These are phyloP conservation scores for Xiphophorus birchmanni DNA, from an alignment of 2,797 vertebrate species.

Conservation along the genomic window DNA sequence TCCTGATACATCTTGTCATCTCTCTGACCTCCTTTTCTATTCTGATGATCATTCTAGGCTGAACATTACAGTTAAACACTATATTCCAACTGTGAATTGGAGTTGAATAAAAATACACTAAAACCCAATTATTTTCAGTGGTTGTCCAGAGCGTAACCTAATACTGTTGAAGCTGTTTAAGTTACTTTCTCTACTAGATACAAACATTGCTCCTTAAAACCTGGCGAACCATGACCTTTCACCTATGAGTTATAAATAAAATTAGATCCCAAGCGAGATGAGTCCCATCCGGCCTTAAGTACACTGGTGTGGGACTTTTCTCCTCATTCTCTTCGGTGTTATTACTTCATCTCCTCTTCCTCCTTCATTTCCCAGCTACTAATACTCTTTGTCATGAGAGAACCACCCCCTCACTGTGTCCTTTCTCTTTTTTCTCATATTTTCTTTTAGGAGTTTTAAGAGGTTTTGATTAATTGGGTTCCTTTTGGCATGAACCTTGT, in stretches of 20 bases:
- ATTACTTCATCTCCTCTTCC: constrained; percentile 65
- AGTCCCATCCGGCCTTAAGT: constrained; percentile 90
- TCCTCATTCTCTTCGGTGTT: constrained; percentile 69
- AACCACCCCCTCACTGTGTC: constrained; percentile 48
- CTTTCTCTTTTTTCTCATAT: constrained; percentile 54
- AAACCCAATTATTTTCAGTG: background rate
- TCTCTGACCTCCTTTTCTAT: background rate
- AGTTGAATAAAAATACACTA: constrained; percentile 4
- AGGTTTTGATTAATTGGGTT: constrained; percentile 78
- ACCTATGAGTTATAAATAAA: constrained; percentile 86
- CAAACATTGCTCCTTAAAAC: constrained; percentile 83
- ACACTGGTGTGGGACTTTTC: constrained; percentile 82
- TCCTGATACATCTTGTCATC: background rate
- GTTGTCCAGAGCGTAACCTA: constrained; percentile 35
- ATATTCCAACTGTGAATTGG: background rate
- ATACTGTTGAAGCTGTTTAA: constrained; percentile 70
- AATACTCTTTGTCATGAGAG: constrained; percentile 49
- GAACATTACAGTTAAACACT: background rate
- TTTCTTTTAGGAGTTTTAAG: constrained; percentile 68
- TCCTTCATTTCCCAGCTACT: constrained; percentile 47
- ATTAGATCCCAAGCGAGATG: constrained; percentile 89
- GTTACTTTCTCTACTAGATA: constrained; percentile 82
- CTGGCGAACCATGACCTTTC: constrained; percentile 86
- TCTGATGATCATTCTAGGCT: background rate
- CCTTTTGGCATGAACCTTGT: constrained; percentile 69